Evolutionary conservation across 2,113 vertebrate genomes (phyloP).

Genomic region (Malurus elegans): DNA sequence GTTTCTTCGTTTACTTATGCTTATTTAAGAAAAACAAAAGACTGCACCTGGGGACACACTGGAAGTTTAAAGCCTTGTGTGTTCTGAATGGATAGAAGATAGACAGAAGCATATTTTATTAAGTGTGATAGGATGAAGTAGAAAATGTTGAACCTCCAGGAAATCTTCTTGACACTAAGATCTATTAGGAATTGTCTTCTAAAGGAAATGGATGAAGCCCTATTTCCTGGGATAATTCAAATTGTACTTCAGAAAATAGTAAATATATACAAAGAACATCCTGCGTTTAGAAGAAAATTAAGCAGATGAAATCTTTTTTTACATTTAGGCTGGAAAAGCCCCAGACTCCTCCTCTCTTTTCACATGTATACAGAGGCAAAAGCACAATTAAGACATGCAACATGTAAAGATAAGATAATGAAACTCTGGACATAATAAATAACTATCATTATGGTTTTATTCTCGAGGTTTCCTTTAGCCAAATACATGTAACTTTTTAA

Average conservation of each 20-base stretch:
- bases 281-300: slow-evolving; percentile 17
- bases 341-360: neutral
- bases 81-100: neutral
- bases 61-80: neutral
- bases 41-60: neutral
- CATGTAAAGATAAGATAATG: neutral
- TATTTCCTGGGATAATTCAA: slow-evolving; percentile 56
- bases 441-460: neutral
- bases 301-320: slow-evolving; percentile 21
- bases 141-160: slow-evolving; percentile 19
- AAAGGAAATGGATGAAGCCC: slow-evolving; percentile 44
- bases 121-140: neutral
- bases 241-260: slow-evolving; percentile 35
- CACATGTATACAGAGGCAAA: neutral
- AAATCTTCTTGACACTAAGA: slow-evolving; percentile 53
- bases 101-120: neutral
- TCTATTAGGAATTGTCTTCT: slow-evolving; percentile 36
- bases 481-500: neutral
- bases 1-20: neutral
- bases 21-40: neutral
- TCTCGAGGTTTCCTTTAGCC: neutral
- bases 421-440: neutral
- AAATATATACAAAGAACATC: slow-evolving; percentile 65
- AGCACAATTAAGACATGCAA: neutral
- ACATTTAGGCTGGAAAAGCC: neutral